Evolutionary conservation across 2,113 vertebrate genomes (phyloP).

Genomic region (Larimichthys polyactis): DNA sequence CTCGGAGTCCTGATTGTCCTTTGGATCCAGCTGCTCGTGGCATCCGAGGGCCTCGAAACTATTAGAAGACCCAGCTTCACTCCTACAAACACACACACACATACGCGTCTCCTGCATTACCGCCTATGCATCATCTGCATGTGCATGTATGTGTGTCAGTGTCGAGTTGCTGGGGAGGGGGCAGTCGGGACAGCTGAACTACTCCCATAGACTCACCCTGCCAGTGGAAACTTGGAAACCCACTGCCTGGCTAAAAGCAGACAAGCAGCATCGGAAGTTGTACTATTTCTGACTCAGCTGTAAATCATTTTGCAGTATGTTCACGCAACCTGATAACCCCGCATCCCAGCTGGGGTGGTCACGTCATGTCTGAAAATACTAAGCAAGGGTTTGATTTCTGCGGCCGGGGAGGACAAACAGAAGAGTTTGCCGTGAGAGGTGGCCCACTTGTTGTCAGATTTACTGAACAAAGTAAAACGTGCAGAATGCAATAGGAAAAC

Average conservation of each 20-base stretch:
- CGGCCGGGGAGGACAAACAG: background rate
- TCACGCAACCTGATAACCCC: conserved; percentile 43
- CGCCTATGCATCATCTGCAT: background rate
- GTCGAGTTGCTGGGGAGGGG: conserved; percentile 47
- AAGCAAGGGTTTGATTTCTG: background rate
- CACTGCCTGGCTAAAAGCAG: conserved; percentile 23
- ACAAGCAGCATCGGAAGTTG: conserved; percentile 49
- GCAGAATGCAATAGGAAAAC: background rate
- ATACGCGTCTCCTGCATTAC: background rate
- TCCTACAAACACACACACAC: conserved; percentile 44
- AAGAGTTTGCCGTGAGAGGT: background rate
- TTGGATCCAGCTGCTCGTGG: conserved; percentile 66
- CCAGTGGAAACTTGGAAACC: conserved; percentile 50
- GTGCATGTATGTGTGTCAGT: conserved; percentile 11
- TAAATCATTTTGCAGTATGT: conserved; percentile 58
- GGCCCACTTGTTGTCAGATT: background rate
- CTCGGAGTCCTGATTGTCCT: conserved; percentile 73
- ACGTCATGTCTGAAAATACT: conserved; percentile 48
- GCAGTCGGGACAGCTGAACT: conserved; percentile 31
- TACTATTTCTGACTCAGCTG: conserved; percentile 62
- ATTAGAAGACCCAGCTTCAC: conserved; percentile 25
- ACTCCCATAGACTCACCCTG: conserved; percentile 46
- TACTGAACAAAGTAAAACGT: background rate
- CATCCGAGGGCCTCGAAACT: conserved; percentile 37
- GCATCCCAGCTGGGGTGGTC: conserved; percentile 36